A percentile compares a stretch with the other conserved stretches of the same genome.
Evolutionary conservation across 2,113 vertebrate species (phyloP).

Genomic region (Zosterops lateralis): DNA sequence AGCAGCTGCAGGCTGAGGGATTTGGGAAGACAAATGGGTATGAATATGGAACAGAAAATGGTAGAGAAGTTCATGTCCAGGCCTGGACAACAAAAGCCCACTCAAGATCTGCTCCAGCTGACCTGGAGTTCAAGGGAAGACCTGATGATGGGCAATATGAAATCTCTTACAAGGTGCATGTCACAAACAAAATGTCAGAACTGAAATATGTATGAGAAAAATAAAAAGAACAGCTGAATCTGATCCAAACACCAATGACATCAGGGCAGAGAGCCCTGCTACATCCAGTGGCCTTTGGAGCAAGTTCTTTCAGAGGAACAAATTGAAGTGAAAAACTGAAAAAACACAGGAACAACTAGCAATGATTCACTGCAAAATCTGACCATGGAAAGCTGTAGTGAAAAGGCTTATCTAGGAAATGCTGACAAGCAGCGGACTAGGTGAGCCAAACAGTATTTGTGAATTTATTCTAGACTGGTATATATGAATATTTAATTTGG

Average conservation of each 20-base stretch:
- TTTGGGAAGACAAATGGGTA: neutral
- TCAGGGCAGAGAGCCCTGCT: neutral
- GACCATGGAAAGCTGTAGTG: slow-evolving; percentile 59
- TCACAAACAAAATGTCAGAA: slow-evolving; percentile 59
- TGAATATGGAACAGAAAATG: neutral
- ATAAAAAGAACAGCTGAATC: slow-evolving; percentile 13
- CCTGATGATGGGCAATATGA: slow-evolving; percentile 19
- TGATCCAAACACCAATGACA: neutral
- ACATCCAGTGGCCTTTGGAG: neutral
- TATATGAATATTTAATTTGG: slow-evolving; percentile 74
- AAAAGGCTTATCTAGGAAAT: slow-evolving; percentile 69
- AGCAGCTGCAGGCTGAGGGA: neutral
- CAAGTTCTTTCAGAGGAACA: neutral
- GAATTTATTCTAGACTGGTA: slow-evolving; percentile 72
- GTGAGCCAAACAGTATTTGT: slow-evolving; percentile 71
- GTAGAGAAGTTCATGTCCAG: neutral
- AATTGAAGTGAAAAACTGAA: slow-evolving; percentile 40
- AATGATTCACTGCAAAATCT: slow-evolving; percentile 64
- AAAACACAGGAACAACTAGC: slow-evolving; percentile 4
- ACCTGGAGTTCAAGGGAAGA: neutral
- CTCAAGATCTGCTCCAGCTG: neutral
- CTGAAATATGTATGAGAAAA: slow-evolving; percentile 59
- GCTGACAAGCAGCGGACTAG: slow-evolving; percentile 69
- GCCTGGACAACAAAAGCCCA: neutral
- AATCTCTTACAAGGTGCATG: slow-evolving; percentile 41